A percentile compares a stretch with the other conserved stretches of the same genome.
phyloP scores from a whole-genome alignment of 2,797 vertebrate species.

The Malurus leucopterus region DNA sequence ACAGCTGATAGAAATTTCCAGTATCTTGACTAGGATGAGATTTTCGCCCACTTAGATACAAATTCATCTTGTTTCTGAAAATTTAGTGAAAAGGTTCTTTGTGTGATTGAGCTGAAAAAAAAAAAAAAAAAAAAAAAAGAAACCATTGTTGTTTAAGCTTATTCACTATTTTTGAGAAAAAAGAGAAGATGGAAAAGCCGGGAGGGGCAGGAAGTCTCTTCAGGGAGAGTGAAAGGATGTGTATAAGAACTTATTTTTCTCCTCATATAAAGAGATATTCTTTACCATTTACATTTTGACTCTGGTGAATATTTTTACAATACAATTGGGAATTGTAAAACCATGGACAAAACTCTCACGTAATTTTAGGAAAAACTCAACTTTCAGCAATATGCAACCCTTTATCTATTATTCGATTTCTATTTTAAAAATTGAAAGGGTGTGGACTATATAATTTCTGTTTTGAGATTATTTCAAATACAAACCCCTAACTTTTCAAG shows the following conservation, averaged over 20 bases:
- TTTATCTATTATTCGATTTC: neutral
- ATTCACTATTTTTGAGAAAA: neutral
- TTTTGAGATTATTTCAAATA: neutral
- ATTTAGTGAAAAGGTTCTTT: neutral
- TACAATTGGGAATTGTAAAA: neutral
- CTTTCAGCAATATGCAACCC: neutral
- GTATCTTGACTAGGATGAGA: neutral
- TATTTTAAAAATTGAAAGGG: neutral
- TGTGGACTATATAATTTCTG: neutral
- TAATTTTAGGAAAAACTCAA: neutral
- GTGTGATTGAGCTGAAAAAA: neutral
- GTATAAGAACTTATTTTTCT: neutral
- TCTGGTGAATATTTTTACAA: neutral
- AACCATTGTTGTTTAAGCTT: neutral
- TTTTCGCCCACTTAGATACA: neutral
- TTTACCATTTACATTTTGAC: neutral
- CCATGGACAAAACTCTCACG: neutral
- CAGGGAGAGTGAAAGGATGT: neutral
- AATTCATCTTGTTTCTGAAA: neutral
- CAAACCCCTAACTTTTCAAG: neutral
- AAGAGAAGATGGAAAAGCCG: neutral
- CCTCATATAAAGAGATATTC: neutral
- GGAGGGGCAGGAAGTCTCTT: neutral
- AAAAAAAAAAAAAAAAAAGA: neutral
- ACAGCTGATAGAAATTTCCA: constrained; percentile 21